These are phyloP conservation scores for Limosa lapponica DNA, from an alignment of 2,797 vertebrate genomes.

Conservation along the genomic window DNA sequence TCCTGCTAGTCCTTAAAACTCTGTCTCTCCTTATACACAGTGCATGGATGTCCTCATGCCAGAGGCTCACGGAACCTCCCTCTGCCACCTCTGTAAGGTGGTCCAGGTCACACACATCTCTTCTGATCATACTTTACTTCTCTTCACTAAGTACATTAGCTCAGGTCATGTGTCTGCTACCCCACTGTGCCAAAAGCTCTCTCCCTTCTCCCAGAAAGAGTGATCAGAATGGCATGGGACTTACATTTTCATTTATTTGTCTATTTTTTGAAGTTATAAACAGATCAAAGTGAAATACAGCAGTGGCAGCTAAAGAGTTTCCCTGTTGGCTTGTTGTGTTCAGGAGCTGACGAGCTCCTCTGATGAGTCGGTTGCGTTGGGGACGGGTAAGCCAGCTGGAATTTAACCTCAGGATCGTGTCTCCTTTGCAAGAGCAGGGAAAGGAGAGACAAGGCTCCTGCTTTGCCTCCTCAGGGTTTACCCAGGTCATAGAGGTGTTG, in stretches of 20 bases:
- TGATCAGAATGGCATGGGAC: not conserved
- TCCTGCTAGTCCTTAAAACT: not conserved
- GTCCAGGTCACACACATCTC: not conserved
- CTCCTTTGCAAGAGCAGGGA: not conserved
- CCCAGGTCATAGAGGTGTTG: not conserved
- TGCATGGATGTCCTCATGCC: not conserved
- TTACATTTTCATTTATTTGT: not conserved
- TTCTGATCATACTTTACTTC: not conserved
- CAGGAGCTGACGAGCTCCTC: not conserved
- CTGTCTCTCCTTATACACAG: not conserved
- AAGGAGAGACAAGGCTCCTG: not conserved
- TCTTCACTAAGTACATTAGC: not conserved
- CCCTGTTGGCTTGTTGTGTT: not conserved
- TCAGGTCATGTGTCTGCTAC: slow-evolving; percentile 1
- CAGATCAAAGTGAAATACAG: slow-evolving; percentile 39
- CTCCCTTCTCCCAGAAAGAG: slow-evolving; percentile 4
- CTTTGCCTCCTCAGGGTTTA: not conserved
- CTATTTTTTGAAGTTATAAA: not conserved
- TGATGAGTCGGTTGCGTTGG: not conserved
- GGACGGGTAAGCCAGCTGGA: not conserved
- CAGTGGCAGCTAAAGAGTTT: slow-evolving; percentile 35
- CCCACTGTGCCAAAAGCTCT: slow-evolving; percentile 17
- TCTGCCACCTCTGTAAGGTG: not conserved
- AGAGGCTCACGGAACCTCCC: not conserved
- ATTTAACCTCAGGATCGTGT: not conserved